Percentiles rank a stretch among this genome's conserved stretches.
These are phyloP conservation scores for Pterois miles DNA, from an alignment of 2,797 vertebrate species.

Conservation along the genomic window DNA sequence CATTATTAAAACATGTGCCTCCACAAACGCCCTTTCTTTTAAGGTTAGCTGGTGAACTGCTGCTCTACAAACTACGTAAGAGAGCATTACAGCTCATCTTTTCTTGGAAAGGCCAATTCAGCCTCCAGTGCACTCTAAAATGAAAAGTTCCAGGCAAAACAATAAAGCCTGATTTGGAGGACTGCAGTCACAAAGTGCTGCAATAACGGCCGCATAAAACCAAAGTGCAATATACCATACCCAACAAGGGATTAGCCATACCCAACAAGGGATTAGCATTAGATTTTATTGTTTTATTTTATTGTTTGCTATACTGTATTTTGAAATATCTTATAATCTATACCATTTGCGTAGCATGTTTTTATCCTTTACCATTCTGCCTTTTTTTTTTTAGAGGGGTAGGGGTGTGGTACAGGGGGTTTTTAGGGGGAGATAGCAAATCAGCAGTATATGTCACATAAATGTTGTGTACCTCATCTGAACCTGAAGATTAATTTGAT, in stretches of 20 bases:
- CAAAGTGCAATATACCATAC: no score
- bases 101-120: slow-evolving; percentile 15
- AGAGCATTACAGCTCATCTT: slow-evolving; percentile 14
- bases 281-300: no score
- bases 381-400: no score
- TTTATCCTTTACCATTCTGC: no score
- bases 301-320: neutral
- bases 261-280: neutral
- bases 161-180: slow-evolving; percentile 23
- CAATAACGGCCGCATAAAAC: neutral
- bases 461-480: no score
- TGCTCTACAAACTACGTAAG: slow-evolving; percentile 1
- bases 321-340: neutral
- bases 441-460: no score
- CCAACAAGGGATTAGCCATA: neutral
- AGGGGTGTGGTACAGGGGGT: no score
- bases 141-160: neutral
- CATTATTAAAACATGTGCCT: slow-evolving; percentile 40
- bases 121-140: slow-evolving; percentile 24
- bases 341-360: neutral
- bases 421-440: no score
- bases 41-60: slow-evolving; percentile 7
- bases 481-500: no score
- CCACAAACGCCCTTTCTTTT: slow-evolving; percentile 24
- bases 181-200: neutral